Evolutionary conservation across 1,140 invertebrate species (phyloP), one percentile per base, ranked within the genome.

Genomic region (Danaus melanippus): DNA sequence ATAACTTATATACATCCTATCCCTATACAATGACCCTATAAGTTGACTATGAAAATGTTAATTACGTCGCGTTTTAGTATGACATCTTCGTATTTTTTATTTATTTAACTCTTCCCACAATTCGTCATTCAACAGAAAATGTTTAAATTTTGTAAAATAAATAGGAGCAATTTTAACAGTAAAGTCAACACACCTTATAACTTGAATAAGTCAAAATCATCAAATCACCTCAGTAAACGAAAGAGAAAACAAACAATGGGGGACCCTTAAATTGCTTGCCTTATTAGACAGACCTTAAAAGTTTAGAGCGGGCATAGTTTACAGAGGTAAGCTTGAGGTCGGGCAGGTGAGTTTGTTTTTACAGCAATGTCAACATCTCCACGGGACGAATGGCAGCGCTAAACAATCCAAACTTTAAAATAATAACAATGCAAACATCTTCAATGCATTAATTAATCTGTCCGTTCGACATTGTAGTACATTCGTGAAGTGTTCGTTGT

Each of bases 151-250:
- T 40, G 15, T 50, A 49, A 50, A 10, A 40, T 46, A 55, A 60
- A 55, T 52, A 48, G 39, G 53, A 54, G 59, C 53, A 68, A 57
- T 55, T 62, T 53, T 58, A 58, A 58, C 53, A 65, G 46, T 47
- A 45, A 48, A 62, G 60, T 44, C 54, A 61, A 69, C 64, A 75
- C 67, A 69, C 59, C 68, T 60, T 60, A 65, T 62, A 68, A 73
- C 62, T 76, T 77, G 68, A 83, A 82, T 82, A 76, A 84, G 79
- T 84, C 76, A 79, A 79, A 84, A 83, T 86, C 79, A 86, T 84
- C 80, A 84, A 86, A 86, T 84, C 77, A 80, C 73, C 76, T 79
- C 66, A 70, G 69, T 69, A 72, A 79, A 79, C 80, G 72, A 74
- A n/a, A 74, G 53, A 60, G 53, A 41, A 49, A 71, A 76, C 66